Conservation (phyloP, 2,888 invertebrate genomes). For the Tinea trinotella region DNA sequence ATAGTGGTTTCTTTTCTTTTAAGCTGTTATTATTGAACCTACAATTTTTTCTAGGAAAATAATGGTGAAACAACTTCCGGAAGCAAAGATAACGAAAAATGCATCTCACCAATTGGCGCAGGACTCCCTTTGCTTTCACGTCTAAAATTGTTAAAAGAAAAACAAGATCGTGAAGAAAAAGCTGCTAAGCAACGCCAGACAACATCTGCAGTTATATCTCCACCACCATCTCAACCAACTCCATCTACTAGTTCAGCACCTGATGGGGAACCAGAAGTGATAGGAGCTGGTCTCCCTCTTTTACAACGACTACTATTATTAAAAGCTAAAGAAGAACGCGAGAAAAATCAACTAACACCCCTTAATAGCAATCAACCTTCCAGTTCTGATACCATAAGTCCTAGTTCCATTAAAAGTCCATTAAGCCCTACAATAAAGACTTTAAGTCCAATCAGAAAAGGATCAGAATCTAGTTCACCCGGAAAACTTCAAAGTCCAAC, state of each 20-base stretch:
- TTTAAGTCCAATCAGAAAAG: slow-evolving; percentile 61
- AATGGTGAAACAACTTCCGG: slow-evolving; percentile 52
- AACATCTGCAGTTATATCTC: slow-evolving; percentile 44
- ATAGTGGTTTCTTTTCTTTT: too few species aligned
- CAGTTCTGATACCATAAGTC: slow-evolving; percentile 65
- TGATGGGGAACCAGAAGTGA: slow-evolving; percentile 73
- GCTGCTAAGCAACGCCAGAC: slow-evolving; percentile 59
- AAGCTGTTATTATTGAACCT: too few species aligned
- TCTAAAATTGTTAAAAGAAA: slow-evolving; percentile 86
- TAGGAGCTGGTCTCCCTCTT: slow-evolving; percentile 80
- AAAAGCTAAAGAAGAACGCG: slow-evolving; percentile 82
- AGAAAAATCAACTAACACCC: slow-evolving; percentile 59
- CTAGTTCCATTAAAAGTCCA: slow-evolving; percentile 65
- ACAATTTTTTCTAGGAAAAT: slow-evolving; percentile 39
- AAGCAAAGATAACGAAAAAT: slow-evolving; percentile 71
- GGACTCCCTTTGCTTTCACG: slow-evolving; percentile 86
- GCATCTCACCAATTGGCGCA: slow-evolving; percentile 84
- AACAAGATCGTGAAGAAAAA: slow-evolving; percentile 77
- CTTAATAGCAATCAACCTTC: slow-evolving; percentile 60
- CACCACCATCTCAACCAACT: slow-evolving; percentile 68
- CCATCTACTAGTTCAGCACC: slow-evolving; percentile 75
- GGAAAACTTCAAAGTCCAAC: slow-evolving; percentile 64
- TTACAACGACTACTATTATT: slow-evolving; percentile 81
- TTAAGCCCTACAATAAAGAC: slow-evolving; percentile 65
- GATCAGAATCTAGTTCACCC: slow-evolving; percentile 63